phyloP scores from a whole-genome alignment of 2,888 invertebrate genomes.

The Nebria brevicollis region DNA sequence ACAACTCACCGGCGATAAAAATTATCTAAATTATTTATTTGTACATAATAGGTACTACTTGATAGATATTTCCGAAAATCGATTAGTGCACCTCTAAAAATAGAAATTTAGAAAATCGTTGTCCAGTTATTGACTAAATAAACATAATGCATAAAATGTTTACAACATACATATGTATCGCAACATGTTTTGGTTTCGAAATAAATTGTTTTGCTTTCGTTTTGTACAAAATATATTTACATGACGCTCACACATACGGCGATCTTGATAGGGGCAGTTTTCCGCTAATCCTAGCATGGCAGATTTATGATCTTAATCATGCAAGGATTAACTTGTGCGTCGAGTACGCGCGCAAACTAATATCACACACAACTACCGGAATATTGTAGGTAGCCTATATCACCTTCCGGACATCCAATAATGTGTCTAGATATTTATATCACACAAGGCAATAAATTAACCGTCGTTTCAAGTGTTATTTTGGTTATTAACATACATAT shows the following conservation, averaged over 20 bases:
- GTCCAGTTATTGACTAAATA: too few relatives aligned
- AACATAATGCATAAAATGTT: too few relatives aligned
- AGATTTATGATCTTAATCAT: slow-evolving; percentile 75
- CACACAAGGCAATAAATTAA: background rate
- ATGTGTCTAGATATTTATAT: background rate
- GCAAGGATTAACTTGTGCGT: slow-evolving; percentile 67
- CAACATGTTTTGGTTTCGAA: too few relatives aligned
- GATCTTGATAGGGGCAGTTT: slow-evolving; percentile 21
- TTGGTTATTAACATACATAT: background rate
- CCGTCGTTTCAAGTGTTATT: background rate
- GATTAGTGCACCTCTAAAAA: background rate
- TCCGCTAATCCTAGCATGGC: slow-evolving; percentile 57
- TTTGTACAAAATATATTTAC: background rate
- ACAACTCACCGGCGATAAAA: background rate
- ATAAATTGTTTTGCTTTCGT: background rate
- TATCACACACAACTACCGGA: background rate
- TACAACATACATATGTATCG: too few relatives aligned
- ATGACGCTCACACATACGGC: slow-evolving; percentile 10
- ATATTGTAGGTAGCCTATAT: background rate
- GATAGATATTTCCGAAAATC: background rate
- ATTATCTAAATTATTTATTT: background rate
- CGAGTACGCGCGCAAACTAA: slow-evolving; percentile 44
- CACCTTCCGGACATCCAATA: background rate
- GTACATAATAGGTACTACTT: background rate
- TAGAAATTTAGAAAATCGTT: background rate